phyloP scores from a whole-genome alignment of 64 coral and sea anemone genomes.

The Stylophora pistillata region DNA sequence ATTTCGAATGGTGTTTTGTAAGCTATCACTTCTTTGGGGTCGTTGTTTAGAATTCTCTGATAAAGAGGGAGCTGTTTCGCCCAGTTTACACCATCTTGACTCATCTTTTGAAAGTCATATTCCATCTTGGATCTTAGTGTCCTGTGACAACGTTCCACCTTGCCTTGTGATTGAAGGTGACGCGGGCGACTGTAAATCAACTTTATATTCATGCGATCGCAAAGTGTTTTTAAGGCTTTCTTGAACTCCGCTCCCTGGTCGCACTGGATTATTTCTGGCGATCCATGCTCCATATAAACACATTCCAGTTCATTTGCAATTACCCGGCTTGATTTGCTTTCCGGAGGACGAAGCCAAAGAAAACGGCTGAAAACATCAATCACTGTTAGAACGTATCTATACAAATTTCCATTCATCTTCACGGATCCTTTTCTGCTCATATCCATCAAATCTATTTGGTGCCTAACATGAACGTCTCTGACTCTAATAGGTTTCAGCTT shows the following conservation, averaged over 20 bases:
- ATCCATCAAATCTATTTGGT: too few species aligned
- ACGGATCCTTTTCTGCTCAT: constrained; percentile 49
- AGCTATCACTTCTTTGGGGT: constrained; percentile 45
- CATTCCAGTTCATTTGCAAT: constrained; percentile 19
- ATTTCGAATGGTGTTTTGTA: constrained; percentile 53
- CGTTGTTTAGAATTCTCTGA: constrained; percentile 58
- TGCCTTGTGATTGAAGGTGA: constrained; percentile 22
- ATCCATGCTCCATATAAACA: constrained; percentile 21
- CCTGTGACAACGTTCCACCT: constrained; percentile 60
- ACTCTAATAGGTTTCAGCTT: too few species aligned
- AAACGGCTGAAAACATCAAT: constrained; percentile 59
- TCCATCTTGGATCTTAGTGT: constrained; percentile 36
- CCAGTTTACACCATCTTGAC: constrained; percentile 49
- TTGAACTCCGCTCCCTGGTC: constrained; percentile 36
- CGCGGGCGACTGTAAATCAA: constrained; percentile 24
- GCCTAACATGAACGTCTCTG: too few species aligned
- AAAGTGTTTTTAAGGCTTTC: constrained; percentile 17
- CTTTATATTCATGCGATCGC: constrained; percentile 20
- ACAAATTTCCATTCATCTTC: constrained; percentile 8
- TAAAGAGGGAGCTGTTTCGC: constrained; percentile 50
- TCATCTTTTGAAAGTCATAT: constrained; percentile 46
- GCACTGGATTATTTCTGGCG: background rate
- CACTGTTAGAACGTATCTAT: constrained; percentile 29
- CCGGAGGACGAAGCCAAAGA: constrained; percentile 39
- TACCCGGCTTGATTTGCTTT: constrained; percentile 1